A percentile compares a stretch with the other conserved stretches of the same genome.
phyloP scores from a whole-genome alignment of 2,797 vertebrate genomes.

The Pipistrellus pipistrellus region DNA sequence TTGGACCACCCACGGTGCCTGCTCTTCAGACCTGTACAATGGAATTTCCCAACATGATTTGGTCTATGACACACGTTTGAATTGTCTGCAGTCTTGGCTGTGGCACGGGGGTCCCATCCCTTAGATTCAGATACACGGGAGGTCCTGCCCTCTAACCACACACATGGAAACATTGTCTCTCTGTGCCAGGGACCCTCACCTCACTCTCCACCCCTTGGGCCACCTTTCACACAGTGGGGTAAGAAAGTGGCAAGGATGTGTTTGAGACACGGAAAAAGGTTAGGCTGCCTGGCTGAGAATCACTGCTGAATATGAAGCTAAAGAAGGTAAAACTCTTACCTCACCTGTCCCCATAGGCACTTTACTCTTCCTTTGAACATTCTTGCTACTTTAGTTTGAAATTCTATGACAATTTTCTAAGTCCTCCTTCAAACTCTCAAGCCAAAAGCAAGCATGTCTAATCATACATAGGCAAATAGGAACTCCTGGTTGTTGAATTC shows the following conservation, averaged over 20 bases:
- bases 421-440: slow-evolving; percentile 14
- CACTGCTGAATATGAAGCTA: neutral
- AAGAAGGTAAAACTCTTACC: neutral
- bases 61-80: slow-evolving; percentile 18
- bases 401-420: neutral
- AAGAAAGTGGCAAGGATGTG: neutral
- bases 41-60: slow-evolving; percentile 17
- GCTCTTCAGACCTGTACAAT: neutral
- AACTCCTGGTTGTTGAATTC: slow-evolving; percentile 10
- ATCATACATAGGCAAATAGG: neutral
- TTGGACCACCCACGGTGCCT: slow-evolving; percentile 73
- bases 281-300: neutral
- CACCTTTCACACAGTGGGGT: neutral
- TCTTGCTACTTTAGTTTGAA: slow-evolving; percentile 37
- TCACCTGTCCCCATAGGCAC: neutral
- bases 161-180: neutral
- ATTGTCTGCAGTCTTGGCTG: neutral
- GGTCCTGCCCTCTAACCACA: neutral
- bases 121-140: neutral
- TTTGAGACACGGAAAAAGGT: neutral
- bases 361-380: neutral
- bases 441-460: slow-evolving; percentile 4
- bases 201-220: neutral
- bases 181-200: neutral
- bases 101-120: neutral